Evolutionary conservation across 1,140 invertebrate genomes (phyloP), one percentile per base, ranked within the genome.

Genomic region (Brachystomella parvula): DNA sequence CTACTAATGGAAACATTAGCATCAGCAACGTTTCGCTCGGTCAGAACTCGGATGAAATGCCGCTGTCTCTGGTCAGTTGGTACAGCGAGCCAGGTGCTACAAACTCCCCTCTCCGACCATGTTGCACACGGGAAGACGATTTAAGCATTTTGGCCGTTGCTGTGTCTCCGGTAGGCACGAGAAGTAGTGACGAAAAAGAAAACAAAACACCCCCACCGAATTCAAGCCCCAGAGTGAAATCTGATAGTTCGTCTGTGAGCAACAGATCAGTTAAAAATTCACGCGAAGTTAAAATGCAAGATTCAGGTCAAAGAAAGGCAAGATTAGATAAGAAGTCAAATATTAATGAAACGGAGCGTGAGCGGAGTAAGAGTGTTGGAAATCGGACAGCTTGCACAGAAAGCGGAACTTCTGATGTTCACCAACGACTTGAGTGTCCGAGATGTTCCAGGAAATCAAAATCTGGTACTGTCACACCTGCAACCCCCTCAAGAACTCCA

Each of bases 131-230:
- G n/a, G n/a, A n/a, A n/a, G n/a, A n/a, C n/a, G n/a, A n/a, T n/a
- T n/a, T n/a, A n/a, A n/a, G n/a, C n/a, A n/a, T n/a, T n/a, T n/a
- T n/a, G 21, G 3, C 26, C 49, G 3, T 6, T 24, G 3, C 21
- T 24, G 21, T 56, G 6, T 9, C 49, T 56, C 6, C 6, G 3
- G 21, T n/a, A 9, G 60, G 35, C 44, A 39, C 26, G 21, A 59
- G 32, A n/a, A n/a, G n/a, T n/a, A n/a, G n/a, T 24, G 64, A 71
- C 44, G 71, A 72, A 58, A 72, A 72, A 39, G 71, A 72, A 60
- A 72, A 72, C 53, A 67, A 72, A 53, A 72, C 71, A 24, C 71
- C 71, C 9, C 39, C 39, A n/a, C 39, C 39, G 9, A n/a, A n/a
- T n/a, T n/a, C n/a, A n/a, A n/a, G n/a, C n/a, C n/a, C n/a, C n/a